Percentiles rank a stretch among this genome's conserved stretches.
Evolutionary conservation across 2,113 vertebrate species (phyloP).

Genomic region (Origma solitaria): DNA sequence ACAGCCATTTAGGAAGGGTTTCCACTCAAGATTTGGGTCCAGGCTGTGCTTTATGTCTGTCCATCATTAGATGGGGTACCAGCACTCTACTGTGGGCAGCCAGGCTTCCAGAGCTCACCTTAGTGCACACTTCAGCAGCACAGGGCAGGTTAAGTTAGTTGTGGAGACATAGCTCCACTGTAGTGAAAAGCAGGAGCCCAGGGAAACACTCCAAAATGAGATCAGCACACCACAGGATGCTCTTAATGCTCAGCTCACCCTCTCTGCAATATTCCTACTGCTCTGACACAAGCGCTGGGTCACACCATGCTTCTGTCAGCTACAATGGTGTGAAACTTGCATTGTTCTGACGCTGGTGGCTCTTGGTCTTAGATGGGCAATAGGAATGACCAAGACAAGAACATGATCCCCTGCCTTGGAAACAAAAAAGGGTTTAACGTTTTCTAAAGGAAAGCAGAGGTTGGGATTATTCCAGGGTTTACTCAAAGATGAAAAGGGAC

Average conservation of each 20-base stretch:
- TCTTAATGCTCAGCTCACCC: neutral
- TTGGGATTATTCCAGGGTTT: neutral
- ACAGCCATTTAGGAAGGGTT: neutral
- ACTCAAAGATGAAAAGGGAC: neutral
- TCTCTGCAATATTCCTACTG: neutral
- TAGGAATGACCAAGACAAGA: neutral
- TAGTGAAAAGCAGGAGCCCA: neutral
- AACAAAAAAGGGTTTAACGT: neutral
- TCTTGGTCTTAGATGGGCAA: neutral
- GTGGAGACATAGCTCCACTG: neutral
- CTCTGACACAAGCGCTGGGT: neutral
- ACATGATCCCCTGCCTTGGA: fast-evolving
- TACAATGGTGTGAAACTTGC: neutral
- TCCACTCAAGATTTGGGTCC: neutral
- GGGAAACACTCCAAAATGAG: neutral
- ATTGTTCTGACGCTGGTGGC: neutral
- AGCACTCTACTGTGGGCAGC: neutral
- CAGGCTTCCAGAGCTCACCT: neutral
- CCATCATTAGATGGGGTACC: neutral
- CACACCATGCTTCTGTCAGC: neutral
- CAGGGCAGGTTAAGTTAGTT: neutral
- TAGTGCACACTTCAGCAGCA: neutral
- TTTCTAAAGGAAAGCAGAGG: neutral
- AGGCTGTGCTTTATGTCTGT: neutral
- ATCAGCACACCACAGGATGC: neutral